Evolutionary conservation across 1,140 invertebrate genomes (phyloP), one percentile per base, ranked within the genome.

Genomic region (Bombus confusus): DNA sequence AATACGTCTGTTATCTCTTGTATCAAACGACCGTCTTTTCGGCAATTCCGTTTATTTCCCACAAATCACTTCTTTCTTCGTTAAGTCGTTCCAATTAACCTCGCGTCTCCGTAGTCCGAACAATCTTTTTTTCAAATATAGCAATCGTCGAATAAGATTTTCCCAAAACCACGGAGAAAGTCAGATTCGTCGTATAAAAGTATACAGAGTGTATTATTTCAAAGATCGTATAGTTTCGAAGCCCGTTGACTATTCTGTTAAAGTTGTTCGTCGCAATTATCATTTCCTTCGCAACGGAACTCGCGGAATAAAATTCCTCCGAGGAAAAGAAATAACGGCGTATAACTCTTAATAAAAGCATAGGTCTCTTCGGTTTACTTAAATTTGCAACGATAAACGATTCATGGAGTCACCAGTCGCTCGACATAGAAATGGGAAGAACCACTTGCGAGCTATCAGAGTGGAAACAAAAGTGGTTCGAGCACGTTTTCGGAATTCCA

Each of bases 31-130:
- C 2, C 39, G 0, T 25, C 41, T 43, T 59, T 25, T n/a, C 18
- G n/a, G 39, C 47, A 52, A 52, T 25, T 57, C 15, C 13, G 22
- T 22, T 62, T n/a, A 68, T 69, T 74, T 57, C 2, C 79, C 62
- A 75, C 39, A 28, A 71, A 81, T 83, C 75, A 66, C 69, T 76
- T 59, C 64, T 2, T 64, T 18, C 28, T n/a, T 52, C 31, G 37
- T 81, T 52, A 18, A 18, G 37, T 41, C 57, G 43, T 59, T 52
- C 57, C 75, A 86, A 89, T 89, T 88, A 88, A 66, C 80, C 31
- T 31, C 15, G n/a, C n/a, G 31, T 34, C 31, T 31, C 64, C 64
- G 2, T 15, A 5, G 4, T 66, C n/a, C n/a, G 13, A 34, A 2
- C 2, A 8, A 66, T 3, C 28, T 12, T n/a, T 9, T 64, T n/a